These are phyloP conservation scores for Mylabris sibirica DNA, from an alignment of 2,888 invertebrate genomes.

Conservation along the genomic window DNA sequence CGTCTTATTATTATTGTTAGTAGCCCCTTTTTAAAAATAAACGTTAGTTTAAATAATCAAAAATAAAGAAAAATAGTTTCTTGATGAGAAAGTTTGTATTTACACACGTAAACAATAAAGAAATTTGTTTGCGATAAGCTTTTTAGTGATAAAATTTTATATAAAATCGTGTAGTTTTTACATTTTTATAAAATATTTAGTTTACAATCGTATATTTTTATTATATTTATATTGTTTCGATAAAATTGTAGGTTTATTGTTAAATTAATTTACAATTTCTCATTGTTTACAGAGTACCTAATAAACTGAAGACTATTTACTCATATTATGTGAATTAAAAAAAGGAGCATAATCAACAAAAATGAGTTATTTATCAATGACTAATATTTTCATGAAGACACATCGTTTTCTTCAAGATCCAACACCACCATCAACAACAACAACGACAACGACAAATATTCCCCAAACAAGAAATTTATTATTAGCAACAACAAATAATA, in stretches of 20 bases:
- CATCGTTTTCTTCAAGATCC: constrained; percentile 36
- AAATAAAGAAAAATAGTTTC: too few species aligned
- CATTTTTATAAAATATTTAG: too few species aligned
- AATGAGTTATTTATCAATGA: constrained; percentile 35
- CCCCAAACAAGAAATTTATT: constrained; percentile 32
- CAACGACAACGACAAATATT: constrained; percentile 27
- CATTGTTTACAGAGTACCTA: neutral
- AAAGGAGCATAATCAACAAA: neutral
- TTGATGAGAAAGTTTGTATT: too few species aligned
- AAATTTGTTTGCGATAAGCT: neutral
- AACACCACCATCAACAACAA: constrained; percentile 35
- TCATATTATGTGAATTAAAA: neutral
- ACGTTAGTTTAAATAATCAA: too few species aligned
- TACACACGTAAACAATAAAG: too few species aligned
- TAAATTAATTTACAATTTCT: neutral
- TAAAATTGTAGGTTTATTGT: neutral
- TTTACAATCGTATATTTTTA: too few species aligned
- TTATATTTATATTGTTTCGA: neutral
- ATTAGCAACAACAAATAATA: constrained; percentile 25
- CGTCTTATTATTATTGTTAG: too few species aligned
- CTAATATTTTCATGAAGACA: constrained; percentile 45
- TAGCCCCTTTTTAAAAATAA: too few species aligned
- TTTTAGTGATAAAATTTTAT: neutral
- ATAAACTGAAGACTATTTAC: neutral
- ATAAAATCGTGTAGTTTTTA: neutral